phyloP scores from a whole-genome alignment of 2,888 invertebrate genomes.

The Orchesellides sinensis region DNA sequence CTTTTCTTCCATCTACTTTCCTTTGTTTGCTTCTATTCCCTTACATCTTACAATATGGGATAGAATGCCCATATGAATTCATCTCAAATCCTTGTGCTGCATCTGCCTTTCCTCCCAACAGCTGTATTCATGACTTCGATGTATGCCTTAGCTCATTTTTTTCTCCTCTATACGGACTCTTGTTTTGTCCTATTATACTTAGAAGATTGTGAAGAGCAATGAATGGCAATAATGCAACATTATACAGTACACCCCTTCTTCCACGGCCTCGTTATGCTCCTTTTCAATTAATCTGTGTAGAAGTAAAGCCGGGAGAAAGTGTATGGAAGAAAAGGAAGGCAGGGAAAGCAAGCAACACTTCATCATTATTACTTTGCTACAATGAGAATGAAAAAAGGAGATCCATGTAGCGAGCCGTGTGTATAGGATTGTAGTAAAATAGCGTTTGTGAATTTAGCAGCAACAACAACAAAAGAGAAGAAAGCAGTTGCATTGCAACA shows the following conservation, averaged over 20 bases:
- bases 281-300: constrained; percentile 41
- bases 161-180: not conserved
- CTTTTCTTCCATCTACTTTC: constrained; percentile 7
- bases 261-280: not conserved
- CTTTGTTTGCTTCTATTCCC: constrained; percentile 22
- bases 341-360: constrained; percentile 37
- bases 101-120: not conserved
- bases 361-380: constrained; percentile 48
- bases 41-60: constrained; percentile 8
- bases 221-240: constrained; percentile 49
- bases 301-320: constrained; percentile 8
- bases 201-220: constrained; percentile 19
- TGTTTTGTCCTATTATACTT: constrained; percentile 24
- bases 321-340: constrained; percentile 17
- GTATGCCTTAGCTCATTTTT: not conserved
- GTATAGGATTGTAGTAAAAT: constrained; percentile 6
- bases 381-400: constrained; percentile 23
- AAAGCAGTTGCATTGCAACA: constrained; percentile 30
- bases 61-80: not conserved
- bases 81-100: not conserved
- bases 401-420: too few species aligned
- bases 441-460: constrained; percentile 26
- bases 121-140: not conserved
- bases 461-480: constrained; percentile 25
- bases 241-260: constrained; percentile 13